phyloP scores from a whole-genome alignment of 2,888 invertebrate genomes.

The Ethmia dodecea region DNA sequence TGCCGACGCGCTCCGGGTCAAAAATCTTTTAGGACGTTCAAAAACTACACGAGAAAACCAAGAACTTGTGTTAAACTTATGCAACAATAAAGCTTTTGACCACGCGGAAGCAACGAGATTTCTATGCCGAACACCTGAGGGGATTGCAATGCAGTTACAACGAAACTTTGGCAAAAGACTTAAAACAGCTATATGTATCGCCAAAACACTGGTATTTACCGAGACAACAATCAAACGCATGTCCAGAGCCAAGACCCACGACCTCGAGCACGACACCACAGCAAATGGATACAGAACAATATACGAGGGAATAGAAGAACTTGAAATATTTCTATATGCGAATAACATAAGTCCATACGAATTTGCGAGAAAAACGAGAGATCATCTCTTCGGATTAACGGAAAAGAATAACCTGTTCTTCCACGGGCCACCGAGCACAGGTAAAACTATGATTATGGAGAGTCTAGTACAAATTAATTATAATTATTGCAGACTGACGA shows the following conservation, averaged over 20 bases:
- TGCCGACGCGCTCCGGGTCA: too few species aligned
- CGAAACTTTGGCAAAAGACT: too few species aligned
- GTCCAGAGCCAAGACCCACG: background rate
- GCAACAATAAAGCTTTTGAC: too few species aligned
- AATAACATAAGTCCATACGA: background rate
- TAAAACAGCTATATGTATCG: too few species aligned
- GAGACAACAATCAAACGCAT: too few species aligned
- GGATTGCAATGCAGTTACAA: too few species aligned
- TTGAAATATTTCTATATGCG: background rate
- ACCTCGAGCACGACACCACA: background rate
- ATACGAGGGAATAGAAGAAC: background rate
- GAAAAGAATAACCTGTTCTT: conserved; percentile 20
- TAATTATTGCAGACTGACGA: conserved; percentile 23
- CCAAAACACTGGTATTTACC: too few species aligned
- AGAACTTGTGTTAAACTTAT: too few species aligned
- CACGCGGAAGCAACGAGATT: too few species aligned
- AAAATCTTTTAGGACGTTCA: too few species aligned
- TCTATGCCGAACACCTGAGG: too few species aligned
- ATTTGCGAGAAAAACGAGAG: background rate
- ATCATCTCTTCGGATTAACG: conserved; percentile 13
- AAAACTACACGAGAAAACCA: too few species aligned
- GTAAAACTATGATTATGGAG: conserved; percentile 27
- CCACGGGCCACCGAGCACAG: conserved; percentile 17
- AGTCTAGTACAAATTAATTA: conserved; percentile 20
- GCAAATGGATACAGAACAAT: background rate